These are phyloP conservation scores for Lutjanus campechanus DNA, from an alignment of 2,797 vertebrate genomes.

Conservation along the genomic window DNA sequence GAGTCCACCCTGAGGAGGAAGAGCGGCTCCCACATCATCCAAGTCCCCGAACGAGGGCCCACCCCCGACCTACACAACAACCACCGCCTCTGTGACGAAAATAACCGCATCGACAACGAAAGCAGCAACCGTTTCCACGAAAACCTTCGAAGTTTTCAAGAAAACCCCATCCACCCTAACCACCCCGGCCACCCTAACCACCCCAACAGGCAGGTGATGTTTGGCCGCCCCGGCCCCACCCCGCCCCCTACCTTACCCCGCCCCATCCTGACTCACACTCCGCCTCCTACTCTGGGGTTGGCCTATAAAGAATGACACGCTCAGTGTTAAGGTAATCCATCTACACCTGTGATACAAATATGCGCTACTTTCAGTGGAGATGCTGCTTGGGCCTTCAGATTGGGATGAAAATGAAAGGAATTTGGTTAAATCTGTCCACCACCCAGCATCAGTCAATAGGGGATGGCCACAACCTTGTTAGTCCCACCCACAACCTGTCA, in stretches of 20 bases:
- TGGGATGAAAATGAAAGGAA: not conserved
- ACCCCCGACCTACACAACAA: constrained; percentile 92
- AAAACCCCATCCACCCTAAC: constrained; percentile 63
- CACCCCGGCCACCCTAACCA: constrained; percentile 55
- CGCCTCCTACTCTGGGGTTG: constrained; percentile 77
- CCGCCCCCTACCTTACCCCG: constrained; percentile 81
- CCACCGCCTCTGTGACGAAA: constrained; percentile 81
- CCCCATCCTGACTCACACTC: constrained; percentile 79
- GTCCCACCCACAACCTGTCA: constrained; percentile 15
- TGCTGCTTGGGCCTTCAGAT: constrained; percentile 6
- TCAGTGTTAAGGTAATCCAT: constrained; percentile 1
- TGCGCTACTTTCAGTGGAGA: not conserved
- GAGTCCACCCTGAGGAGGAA: constrained; percentile 95
- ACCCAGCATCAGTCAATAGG: constrained; percentile 2
- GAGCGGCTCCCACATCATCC: constrained; percentile 83
- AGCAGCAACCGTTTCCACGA: constrained; percentile 82
- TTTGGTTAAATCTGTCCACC: not conserved
- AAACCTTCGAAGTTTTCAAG: constrained; percentile 83
- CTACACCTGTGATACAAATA: not conserved
- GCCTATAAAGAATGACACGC: constrained; percentile 77
- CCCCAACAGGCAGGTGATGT: constrained; percentile 76
- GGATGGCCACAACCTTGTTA: not conserved
- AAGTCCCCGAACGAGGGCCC: constrained; percentile 88
- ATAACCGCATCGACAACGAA: constrained; percentile 58
- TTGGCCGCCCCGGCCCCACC: constrained; percentile 79